Conservation (phyloP, 2,888 invertebrate species). For the Galeopsomyia nigrocyanea region DNA sequence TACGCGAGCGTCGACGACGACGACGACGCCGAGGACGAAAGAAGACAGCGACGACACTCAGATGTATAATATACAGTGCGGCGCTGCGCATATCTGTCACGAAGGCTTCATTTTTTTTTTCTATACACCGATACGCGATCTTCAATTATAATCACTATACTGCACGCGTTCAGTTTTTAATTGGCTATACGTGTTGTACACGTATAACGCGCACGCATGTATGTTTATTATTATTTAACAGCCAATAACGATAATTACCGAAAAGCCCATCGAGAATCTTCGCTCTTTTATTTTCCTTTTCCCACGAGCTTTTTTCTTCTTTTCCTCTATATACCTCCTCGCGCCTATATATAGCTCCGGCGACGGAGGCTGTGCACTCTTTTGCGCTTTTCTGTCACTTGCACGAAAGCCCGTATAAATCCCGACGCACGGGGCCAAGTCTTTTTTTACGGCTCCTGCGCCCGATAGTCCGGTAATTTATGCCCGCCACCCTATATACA, state of each 20-base stretch:
- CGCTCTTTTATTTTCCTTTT: conserved; percentile 39
- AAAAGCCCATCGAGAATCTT: neutral
- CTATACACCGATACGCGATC: too few relatives aligned
- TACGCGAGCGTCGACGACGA: conserved; percentile 39
- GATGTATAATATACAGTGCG: too few relatives aligned
- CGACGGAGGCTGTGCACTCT: conserved; percentile 23
- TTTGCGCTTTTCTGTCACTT: conserved; percentile 58
- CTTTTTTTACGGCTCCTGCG: conserved; percentile 49
- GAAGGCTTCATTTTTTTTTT: too few relatives aligned
- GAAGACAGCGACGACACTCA: too few relatives aligned
- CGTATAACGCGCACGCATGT: too few relatives aligned
- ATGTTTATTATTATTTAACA: too few relatives aligned
- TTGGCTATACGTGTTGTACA: too few relatives aligned
- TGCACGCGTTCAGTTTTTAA: too few relatives aligned
- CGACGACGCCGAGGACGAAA: too few relatives aligned
- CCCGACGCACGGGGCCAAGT: conserved; percentile 55
- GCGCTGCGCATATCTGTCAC: too few relatives aligned
- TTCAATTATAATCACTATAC: too few relatives aligned
- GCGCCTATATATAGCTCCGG: neutral
- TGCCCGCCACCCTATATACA: conserved; percentile 44
- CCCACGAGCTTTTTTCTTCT: conserved; percentile 49
- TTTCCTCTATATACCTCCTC: conserved; percentile 4
- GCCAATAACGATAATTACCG: too few relatives aligned
- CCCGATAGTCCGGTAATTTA: conserved; percentile 62
- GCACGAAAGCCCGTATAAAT: conserved; percentile 62